Evolutionary conservation across 2,797 vertebrate genomes (phyloP), one percentile per base, ranked within the genome.

Genomic region (Apogon talboti): DNA sequence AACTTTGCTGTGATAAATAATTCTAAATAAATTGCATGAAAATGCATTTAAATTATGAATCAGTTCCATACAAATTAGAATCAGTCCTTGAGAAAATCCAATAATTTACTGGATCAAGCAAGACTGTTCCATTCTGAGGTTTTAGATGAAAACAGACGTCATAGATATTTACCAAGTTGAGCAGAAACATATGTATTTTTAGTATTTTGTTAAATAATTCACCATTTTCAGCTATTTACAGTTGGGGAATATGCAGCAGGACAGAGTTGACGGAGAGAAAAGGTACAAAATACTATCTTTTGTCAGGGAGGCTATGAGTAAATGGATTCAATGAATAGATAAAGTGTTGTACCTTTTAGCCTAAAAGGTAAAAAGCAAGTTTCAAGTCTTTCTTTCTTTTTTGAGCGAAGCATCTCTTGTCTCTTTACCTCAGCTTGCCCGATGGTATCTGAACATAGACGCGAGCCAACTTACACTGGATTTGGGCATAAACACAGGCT

Each of bases 401-500:
- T 48, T 52, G 37, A 65, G 30, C 40, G n/a, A 6, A 49, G 52
- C 21, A 49, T 46, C 33, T 57, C 58, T 37, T 44, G 40, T 11
- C 33, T 62, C 4, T 63, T 14, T 28, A 48, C 42, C 33, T 66
- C 45, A 59, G 58, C 9, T 52, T 67, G 50, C 61, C 16, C 4
- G 11, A 19, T 66, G 72, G 64, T 54, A 47, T 12, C 48, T 1
- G 21, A 49, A 56, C 56, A 52, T 8, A 65, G 30, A 8, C 55
- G 45, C 42, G 63, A 37, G 45, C 59, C 21, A 66, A 55, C 71
- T 79, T 3, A 62, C 50, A 45, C 61, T 3, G 45, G 18, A 28
- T 66, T 49, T 18, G 61, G 50, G 46, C 66, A 52, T 66, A 82
- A 89, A 84, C 61, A 76, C 71, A 58, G 66, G 44, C 47, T 83